These are phyloP conservation scores for Dinothrombium tinctorium DNA, from an alignment of 1,140 invertebrate species.

Conservation along the genomic window DNA sequence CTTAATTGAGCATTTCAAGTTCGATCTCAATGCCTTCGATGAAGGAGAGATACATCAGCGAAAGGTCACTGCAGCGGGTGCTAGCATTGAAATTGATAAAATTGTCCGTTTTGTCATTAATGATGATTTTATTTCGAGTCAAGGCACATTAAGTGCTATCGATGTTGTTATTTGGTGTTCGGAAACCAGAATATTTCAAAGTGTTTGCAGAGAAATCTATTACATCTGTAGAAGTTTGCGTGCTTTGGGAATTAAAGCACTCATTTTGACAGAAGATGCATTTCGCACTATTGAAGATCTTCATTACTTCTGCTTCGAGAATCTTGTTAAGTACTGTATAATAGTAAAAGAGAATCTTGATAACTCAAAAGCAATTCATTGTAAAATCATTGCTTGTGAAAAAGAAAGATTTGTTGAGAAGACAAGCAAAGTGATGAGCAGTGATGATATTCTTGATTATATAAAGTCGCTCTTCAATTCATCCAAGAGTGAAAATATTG, in stretches of 20 bases:
- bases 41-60: constrained; percentile 21
- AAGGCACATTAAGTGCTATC: neutral
- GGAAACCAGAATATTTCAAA: neutral
- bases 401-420: too few species aligned
- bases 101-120: constrained; percentile 29
- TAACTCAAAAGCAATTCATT: too few species aligned
- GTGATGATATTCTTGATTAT: too few species aligned
- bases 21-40: constrained; percentile 16
- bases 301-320: neutral
- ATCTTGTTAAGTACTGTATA: neutral
- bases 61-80: constrained; percentile 34
- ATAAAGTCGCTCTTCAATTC: too few species aligned
- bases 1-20: constrained; percentile 21
- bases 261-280: neutral
- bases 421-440: too few species aligned
- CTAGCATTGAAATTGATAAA: constrained; percentile 44
- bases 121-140: constrained; percentile 19
- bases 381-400: too few species aligned
- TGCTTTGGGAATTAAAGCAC: neutral
- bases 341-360: too few species aligned
- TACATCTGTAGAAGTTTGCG: neutral
- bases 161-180: constrained; percentile 6
- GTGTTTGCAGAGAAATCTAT: neutral
- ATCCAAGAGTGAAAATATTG: too few species aligned
- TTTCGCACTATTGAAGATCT: neutral